Conservation (phyloP, 2,888 invertebrate species). For the Odontomyia ornata region DNA sequence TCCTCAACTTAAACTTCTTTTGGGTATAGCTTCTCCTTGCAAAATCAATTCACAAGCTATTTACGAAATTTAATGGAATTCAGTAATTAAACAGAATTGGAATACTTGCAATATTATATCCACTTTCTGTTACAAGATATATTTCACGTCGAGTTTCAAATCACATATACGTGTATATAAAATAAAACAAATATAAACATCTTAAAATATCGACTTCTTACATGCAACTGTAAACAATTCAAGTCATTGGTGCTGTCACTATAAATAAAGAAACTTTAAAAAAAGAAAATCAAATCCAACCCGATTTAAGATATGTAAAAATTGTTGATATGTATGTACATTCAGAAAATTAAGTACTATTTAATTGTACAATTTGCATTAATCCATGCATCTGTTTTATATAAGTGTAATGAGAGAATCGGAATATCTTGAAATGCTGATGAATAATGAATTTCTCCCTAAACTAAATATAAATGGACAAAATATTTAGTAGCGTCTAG, state of each 20-base stretch:
- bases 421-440: neutral
- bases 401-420: neutral
- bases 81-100: too few species aligned
- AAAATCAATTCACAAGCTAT: too few species aligned
- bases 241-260: slow-evolving; percentile 43
- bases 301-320: slow-evolving; percentile 6
- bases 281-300: neutral
- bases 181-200: neutral
- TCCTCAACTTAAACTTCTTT: too few species aligned
- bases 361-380: slow-evolving; percentile 24
- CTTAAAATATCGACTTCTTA: neutral
- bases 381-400: slow-evolving; percentile 31
- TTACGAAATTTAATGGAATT: too few species aligned
- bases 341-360: slow-evolving; percentile 30
- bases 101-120: too few species aligned
- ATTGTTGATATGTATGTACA: slow-evolving; percentile 35
- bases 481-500: slow-evolving; percentile 17
- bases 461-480: neutral
- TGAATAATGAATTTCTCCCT: slow-evolving; percentile 8
- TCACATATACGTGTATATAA: too few species aligned
- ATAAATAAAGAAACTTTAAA: neutral
- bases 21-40: too few species aligned
- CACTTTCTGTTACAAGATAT: too few species aligned
- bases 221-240: slow-evolving; percentile 19
- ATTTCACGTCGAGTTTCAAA: too few species aligned